Percentiles rank a stretch among this genome's conserved stretches.
These are phyloP conservation scores for Musca vetustissima DNA, from an alignment of 1,140 invertebrate genomes.

Conservation along the genomic window DNA sequence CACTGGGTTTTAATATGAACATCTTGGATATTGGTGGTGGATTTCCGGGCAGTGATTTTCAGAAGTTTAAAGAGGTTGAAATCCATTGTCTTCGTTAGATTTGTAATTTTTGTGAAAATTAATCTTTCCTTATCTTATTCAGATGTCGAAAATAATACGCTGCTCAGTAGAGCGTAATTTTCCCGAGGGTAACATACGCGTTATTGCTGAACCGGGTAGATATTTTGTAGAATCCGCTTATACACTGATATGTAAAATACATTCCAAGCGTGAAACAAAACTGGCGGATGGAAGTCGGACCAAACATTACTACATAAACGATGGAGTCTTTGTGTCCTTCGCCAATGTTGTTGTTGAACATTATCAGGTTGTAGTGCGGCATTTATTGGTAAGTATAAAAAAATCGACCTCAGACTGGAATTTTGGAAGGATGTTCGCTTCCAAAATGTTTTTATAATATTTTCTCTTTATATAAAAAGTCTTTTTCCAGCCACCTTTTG, in stretches of 20 bases:
- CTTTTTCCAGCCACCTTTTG: no score
- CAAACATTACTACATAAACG: constrained; percentile 96
- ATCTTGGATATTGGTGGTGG: constrained; percentile 85
- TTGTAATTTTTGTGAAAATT: no score
- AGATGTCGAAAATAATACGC: constrained; percentile 70
- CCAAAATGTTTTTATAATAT: no score
- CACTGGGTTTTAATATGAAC: constrained; percentile 71
- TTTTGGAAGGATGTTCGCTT: no score
- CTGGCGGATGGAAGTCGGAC: constrained; percentile 58
- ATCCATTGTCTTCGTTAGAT: constrained; percentile 10
- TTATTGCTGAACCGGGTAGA: constrained; percentile 96
- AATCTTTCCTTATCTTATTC: neutral
- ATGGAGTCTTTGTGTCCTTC: constrained; percentile 97
- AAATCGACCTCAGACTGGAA: no score
- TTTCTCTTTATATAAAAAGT: no score
- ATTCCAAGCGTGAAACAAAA: constrained; percentile 73
- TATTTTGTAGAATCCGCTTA: constrained; percentile 93
- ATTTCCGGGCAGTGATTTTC: constrained; percentile 74
- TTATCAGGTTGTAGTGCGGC: constrained; percentile 57
- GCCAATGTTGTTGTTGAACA: constrained; percentile 96
- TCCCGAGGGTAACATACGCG: constrained; percentile 70
- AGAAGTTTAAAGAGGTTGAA: constrained; percentile 65
- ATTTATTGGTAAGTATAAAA: constrained; percentile 34
- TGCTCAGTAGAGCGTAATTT: constrained; percentile 79
- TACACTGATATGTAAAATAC: constrained; percentile 84